These are phyloP conservation scores for Alethe castanea DNA, from an alignment of 2,113 vertebrate species.

Conservation along the genomic window DNA sequence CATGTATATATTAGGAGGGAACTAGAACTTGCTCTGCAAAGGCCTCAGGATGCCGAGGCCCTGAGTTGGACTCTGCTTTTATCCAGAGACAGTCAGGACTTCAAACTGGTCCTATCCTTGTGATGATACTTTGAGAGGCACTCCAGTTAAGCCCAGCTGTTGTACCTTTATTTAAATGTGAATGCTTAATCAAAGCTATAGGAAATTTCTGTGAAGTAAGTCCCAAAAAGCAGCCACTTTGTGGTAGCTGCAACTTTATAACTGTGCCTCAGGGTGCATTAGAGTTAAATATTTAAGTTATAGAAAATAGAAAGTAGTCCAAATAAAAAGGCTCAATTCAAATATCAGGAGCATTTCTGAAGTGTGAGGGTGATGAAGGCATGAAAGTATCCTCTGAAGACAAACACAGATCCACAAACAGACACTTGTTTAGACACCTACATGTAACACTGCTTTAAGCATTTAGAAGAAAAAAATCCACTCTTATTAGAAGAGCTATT, in stretches of 20 bases:
- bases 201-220: background rate
- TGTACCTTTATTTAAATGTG: background rate
- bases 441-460: background rate
- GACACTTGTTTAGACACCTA: background rate
- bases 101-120: background rate
- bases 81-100: background rate
- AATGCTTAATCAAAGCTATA: background rate
- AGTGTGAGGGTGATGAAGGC: background rate
- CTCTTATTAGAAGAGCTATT: background rate
- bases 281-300: background rate
- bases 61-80: background rate
- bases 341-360: background rate
- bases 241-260: background rate
- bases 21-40: background rate
- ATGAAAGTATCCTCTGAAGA: background rate
- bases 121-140: background rate
- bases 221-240: background rate
- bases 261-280: background rate
- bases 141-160: background rate
- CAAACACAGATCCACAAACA: background rate
- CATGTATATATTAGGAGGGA: background rate
- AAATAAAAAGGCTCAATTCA: background rate
- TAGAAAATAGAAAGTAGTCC: background rate
- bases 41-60: fast-evolving
- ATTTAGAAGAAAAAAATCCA: background rate